Base-by-base conservation (phyloP, 1,140 invertebrate genomes). In the Oedothorax gibbosus region DNA sequence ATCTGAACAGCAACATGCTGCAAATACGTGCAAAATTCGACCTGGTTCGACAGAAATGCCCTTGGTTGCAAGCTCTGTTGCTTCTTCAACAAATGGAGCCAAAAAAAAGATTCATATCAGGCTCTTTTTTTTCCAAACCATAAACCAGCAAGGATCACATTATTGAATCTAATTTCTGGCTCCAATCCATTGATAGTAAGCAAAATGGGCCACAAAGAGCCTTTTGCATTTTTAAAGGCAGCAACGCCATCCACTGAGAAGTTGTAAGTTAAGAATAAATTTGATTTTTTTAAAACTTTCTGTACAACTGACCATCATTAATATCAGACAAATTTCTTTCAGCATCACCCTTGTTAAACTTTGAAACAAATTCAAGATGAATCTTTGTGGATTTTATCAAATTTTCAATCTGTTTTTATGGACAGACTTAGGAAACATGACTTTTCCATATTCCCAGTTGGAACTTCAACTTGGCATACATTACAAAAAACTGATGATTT, bases 241-340 rank as follows among this genome's bases (percentile, higher is more conserved):
- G 65, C 65, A 11, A 68, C 11, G 15, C 65, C 65, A 68, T 68
- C 65, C 15, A 68, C 20, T 10, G 49, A 73, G 8, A 73, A 53
- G 15, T 50, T 73, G 15, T 51, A 53, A 14, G 53, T 73, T 4
- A 53, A 50, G 53, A 2, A 69, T 14, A 21, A 14, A 69, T 69
- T 21, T 49, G 12, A 21, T 69, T 49, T 69, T 69, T 50, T 73
- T 50, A 3, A 53, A 73, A 73, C 11, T 56, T 51, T 51, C 12
- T 12, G 20, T 73, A 73, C 49, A 73, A n/a, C 14, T 73, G 15
- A 21, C 71, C 71, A 73, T 51, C 71, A 73, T 73, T 53, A 5
- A 73, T 51, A 73, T 73, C 71, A 56, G 20, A 68, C 11, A 68
- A 11, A 15, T 15, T 15, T 11, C 21, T 68, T 4, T 21, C 15